A percentile compares a stretch with the other conserved stretches of the same genome.
phyloP scores from a whole-genome alignment of 2,888 invertebrate species.

The Apamea anceps region DNA sequence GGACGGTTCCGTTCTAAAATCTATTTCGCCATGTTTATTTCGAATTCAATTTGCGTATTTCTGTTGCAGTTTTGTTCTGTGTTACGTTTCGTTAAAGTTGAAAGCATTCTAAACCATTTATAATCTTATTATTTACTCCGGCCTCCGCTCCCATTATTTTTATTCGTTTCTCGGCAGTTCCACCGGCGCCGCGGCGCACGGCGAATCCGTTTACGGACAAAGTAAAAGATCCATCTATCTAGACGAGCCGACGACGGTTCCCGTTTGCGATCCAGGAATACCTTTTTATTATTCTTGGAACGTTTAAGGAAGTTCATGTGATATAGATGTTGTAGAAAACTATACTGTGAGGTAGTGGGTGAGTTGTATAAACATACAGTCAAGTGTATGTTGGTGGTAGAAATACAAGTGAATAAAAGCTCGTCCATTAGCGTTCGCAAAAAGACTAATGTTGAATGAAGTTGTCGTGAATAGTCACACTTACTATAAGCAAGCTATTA shows the following conservation, averaged over 20 bases:
- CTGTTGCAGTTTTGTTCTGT: neutral
- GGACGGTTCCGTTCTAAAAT: conserved; percentile 21
- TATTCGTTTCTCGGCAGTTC: conserved; percentile 45
- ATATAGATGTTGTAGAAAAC: conserved; percentile 30
- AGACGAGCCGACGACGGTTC: conserved; percentile 42
- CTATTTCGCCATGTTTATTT: conserved; percentile 34
- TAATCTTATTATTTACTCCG: conserved; percentile 40
- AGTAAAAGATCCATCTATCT: conserved; percentile 55
- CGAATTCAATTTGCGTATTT: conserved; percentile 23
- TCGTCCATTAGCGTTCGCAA: conserved; percentile 8
- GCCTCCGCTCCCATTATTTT: conserved; percentile 35
- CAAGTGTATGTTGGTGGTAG: neutral
- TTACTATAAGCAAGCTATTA: conserved; percentile 14
- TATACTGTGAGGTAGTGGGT: conserved; percentile 7
- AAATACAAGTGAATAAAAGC: conserved; percentile 14
- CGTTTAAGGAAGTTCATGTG: conserved; percentile 42
- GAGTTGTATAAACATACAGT: neutral
- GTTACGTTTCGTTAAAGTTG: conserved; percentile 12
- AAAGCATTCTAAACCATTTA: conserved; percentile 41
- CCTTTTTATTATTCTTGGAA: conserved; percentile 56
- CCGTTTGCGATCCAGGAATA: conserved; percentile 50
- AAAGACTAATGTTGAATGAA: conserved; percentile 27
- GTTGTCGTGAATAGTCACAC: conserved; percentile 18
- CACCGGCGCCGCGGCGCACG: neutral
- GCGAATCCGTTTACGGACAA: conserved; percentile 50